phyloP scores from a whole-genome alignment of 1,140 invertebrate genomes.

The Panagrolaimus sp. region DNA sequence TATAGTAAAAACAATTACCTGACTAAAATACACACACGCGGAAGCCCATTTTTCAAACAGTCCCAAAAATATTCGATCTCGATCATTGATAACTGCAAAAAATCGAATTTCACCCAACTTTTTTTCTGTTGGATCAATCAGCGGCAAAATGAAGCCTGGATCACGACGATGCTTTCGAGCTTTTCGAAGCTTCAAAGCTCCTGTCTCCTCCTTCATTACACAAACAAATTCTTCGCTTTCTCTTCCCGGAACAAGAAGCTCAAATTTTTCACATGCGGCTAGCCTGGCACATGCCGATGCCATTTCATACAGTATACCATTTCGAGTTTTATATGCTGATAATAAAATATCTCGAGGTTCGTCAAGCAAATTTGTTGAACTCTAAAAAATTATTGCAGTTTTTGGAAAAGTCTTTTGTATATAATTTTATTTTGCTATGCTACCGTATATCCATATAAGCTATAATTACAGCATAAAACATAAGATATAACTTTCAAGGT shows the following conservation, averaged over 20 bases:
- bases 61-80: slow-evolving; percentile 44
- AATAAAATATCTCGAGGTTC: slow-evolving; percentile 27
- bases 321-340: slow-evolving; percentile 22
- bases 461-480: too few relatives aligned
- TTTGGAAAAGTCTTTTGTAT: too few relatives aligned
- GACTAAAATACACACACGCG: slow-evolving; percentile 38
- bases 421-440: too few relatives aligned
- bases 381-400: slow-evolving; percentile 28
- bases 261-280: slow-evolving; percentile 39
- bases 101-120: slow-evolving; percentile 44
- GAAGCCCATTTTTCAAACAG: slow-evolving; percentile 45
- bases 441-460: too few relatives aligned
- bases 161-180: slow-evolving; percentile 13
- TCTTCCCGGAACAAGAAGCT: slow-evolving; percentile 30
- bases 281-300: slow-evolving; percentile 45
- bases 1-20: slow-evolving; percentile 28
- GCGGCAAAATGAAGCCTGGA: neutral
- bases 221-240: neutral
- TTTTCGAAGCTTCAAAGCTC: slow-evolving; percentile 25
- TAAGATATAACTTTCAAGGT: too few relatives aligned
- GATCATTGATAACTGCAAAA: slow-evolving; percentile 36
- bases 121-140: slow-evolving; percentile 17
- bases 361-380: slow-evolving; percentile 25
- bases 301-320: slow-evolving; percentile 45
- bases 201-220: slow-evolving; percentile 23